phyloP scores from a whole-genome alignment of 2,888 invertebrate species.

The Lypha dubia region DNA sequence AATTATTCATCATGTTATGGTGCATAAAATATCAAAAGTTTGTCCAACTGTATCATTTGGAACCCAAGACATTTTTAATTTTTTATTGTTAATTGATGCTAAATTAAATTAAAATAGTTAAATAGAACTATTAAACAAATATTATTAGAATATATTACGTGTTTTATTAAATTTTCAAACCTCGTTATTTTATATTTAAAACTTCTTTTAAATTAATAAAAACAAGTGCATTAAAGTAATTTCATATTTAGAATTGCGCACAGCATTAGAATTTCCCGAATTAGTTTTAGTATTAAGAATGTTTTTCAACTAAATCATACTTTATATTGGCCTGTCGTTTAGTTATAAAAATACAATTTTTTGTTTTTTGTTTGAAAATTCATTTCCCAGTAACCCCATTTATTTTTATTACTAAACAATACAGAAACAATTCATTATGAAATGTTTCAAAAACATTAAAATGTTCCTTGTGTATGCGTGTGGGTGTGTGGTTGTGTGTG shows the following conservation, averaged over 20 bases:
- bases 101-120: too few species aligned
- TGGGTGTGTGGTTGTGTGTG: background rate
- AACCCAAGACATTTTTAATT: too few species aligned
- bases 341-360: constrained; percentile 18
- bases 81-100: too few species aligned
- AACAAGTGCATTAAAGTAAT: background rate
- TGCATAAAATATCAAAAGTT: too few species aligned
- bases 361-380: constrained; percentile 38
- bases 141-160: too few species aligned
- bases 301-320: constrained; percentile 8
- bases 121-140: too few species aligned
- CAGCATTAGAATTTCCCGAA: background rate
- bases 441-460: constrained; percentile 67
- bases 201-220: too few species aligned
- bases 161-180: too few species aligned
- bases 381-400: constrained; percentile 69
- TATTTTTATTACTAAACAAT: constrained; percentile 64
- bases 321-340: constrained; percentile 6
- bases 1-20: too few species aligned
- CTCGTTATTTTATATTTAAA: too few species aligned
- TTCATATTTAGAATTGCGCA: background rate
- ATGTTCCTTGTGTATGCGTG: constrained; percentile 8
- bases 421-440: constrained; percentile 68
- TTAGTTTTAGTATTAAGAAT: background rate
- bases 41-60: too few species aligned